These are phyloP conservation scores for Cerceris rybyensis DNA, from an alignment of 2,888 invertebrate genomes.

Conservation along the genomic window DNA sequence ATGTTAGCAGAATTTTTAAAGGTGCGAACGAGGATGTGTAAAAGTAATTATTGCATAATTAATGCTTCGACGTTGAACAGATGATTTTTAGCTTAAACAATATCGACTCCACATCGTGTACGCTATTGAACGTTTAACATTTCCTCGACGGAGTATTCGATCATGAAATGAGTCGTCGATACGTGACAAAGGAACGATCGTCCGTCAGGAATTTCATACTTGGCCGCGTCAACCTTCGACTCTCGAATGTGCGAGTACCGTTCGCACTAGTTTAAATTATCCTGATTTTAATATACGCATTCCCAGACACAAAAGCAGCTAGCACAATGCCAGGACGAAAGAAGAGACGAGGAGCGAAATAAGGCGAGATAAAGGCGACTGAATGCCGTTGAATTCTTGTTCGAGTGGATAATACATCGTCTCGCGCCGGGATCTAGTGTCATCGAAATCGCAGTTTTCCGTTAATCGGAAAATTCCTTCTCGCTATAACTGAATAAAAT, in stretches of 20 bases:
- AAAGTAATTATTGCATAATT: no score
- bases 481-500: not conserved
- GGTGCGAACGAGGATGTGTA: no score
- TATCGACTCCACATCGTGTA: not conserved
- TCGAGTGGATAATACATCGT: slow-evolving; percentile 1
- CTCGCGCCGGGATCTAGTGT: not conserved
- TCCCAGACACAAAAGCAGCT: slow-evolving; percentile 41
- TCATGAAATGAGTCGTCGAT: slow-evolving; percentile 44
- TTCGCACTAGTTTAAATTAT: slow-evolving; percentile 29
- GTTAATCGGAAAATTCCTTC: slow-evolving; percentile 2
- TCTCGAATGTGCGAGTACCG: slow-evolving; percentile 22
- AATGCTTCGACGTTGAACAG: no score
- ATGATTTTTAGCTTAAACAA: not conserved
- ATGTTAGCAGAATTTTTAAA: no score
- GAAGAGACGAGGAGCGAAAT: slow-evolving; percentile 12
- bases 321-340: slow-evolving; percentile 38
- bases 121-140: not conserved
- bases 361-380: slow-evolving; percentile 31
- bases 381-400: slow-evolving; percentile 13
- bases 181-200: slow-evolving; percentile 34
- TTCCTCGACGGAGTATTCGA: slow-evolving; percentile 25
- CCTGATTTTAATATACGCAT: slow-evolving; percentile 57
- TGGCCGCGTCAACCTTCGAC: slow-evolving; percentile 25
- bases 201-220: slow-evolving; percentile 39
- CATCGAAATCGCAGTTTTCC: slow-evolving; percentile 15